phyloP scores from a whole-genome alignment of 2,888 invertebrate genomes.

The Calameuta idolon region DNA sequence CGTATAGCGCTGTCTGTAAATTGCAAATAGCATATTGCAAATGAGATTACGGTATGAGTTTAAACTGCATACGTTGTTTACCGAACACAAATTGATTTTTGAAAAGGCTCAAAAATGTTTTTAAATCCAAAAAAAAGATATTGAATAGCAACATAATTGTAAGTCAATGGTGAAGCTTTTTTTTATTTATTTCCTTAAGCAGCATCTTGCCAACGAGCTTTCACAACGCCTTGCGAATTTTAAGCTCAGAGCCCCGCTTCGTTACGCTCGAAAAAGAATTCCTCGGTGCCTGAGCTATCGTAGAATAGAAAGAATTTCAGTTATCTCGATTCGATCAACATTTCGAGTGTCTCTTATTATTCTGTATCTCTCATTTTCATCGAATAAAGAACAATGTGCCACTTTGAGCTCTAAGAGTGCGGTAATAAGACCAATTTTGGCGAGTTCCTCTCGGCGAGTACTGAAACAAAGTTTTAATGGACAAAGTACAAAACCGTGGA shows the following conservation, averaged over 20 bases:
- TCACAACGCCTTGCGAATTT: neutral
- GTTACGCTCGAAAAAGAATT: conserved; percentile 1
- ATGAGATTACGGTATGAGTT: neutral
- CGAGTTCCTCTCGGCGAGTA: too few species aligned
- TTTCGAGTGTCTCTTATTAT: neutral
- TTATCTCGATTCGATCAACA: neutral
- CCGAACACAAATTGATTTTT: neutral
- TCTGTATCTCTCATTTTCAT: neutral
- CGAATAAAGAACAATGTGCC: too few species aligned
- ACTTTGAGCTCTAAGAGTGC: too few species aligned
- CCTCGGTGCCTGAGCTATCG: conserved; percentile 19
- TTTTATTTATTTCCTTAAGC: neutral
- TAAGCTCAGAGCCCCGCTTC: conserved; percentile 9
- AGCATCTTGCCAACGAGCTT: neutral
- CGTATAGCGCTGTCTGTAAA: neutral
- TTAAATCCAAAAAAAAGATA: neutral
- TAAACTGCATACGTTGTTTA: neutral
- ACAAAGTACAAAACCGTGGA: too few species aligned
- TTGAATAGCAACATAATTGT: conserved; percentile 10
- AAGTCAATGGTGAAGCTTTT: conserved; percentile 7
- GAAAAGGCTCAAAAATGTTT: neutral
- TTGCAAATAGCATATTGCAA: neutral
- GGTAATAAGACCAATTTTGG: too few species aligned
- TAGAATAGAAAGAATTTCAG: conserved; percentile 8
- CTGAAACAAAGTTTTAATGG: too few species aligned